Base-by-base conservation (phyloP, 2,113 vertebrate species). In the Pachycephala philippinensis region DNA sequence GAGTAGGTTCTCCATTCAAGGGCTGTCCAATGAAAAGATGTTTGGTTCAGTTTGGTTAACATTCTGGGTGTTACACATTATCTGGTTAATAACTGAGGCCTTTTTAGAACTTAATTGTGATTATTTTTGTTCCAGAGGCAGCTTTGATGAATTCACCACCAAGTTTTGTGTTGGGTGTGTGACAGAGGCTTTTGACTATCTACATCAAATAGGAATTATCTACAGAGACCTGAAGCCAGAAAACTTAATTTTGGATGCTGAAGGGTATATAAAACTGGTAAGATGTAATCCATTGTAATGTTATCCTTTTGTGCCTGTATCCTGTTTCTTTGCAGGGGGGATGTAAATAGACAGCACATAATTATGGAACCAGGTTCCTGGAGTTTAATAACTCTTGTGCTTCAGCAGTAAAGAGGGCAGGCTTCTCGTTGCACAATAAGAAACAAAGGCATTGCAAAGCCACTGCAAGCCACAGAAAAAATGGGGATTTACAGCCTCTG, bases 191-290 rank as follows among this genome's bases (percentile, higher is more conserved):
- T 99, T 99, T 47, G 99, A 99, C 76, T 99, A 99, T 88, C 98
- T 99, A n/a, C 99, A 99, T 92, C 98, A 97, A 56, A 98, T 98
- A 75, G 98, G 98, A 26, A 98, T 99, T 65, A 98, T 99, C 92
- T 99, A 99, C 98, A 98, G 99, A 96, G 99, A 99, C 92, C 96
- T 99, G 94, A 99, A 99, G 93, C 99, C 99, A 35, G 99, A 99
- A 97, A 99, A 99, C 72, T 98, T 99, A 59, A 98, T 99, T 98
- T 97, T 99, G 92, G 99, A 99, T 82, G 82, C 98, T 7, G 98
- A 99, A 10, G 99, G 99, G 53, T 99, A 99, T 91, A 98, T 99
- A 89, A 99, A 99, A 95, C 91, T 99, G 98, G 99, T 99, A 97
- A 96, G 95, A 76, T 18, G 22, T 65, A 50, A 89, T 70, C 22